Evolutionary conservation across 2,888 invertebrate genomes (phyloP).

Genomic region (Eupithecia pulchellata): DNA sequence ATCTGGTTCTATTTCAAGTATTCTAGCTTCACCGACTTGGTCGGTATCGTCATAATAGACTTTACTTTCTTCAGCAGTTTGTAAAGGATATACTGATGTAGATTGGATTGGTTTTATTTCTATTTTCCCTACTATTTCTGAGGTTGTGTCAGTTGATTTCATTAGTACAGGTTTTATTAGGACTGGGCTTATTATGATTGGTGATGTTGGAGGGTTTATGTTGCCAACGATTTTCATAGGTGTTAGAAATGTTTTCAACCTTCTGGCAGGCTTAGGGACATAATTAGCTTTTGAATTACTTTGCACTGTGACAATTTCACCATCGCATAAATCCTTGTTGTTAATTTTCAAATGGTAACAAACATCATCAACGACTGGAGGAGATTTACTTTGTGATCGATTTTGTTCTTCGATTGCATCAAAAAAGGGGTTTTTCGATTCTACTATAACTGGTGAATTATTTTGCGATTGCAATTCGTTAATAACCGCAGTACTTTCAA

Average conservation of each 20-base stretch:
- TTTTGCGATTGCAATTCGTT: constrained; percentile 20
- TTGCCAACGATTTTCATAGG: constrained; percentile 66
- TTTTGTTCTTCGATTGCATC: constrained; percentile 36
- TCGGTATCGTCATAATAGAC: constrained; percentile 76
- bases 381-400: constrained; percentile 34
- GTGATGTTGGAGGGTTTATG: constrained; percentile 54
- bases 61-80: constrained; percentile 48
- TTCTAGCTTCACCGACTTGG: constrained; percentile 59
- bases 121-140: constrained; percentile 38
- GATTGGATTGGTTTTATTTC: constrained; percentile 42
- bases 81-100: constrained; percentile 34
- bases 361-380: constrained; percentile 62
- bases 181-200: constrained; percentile 73
- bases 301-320: constrained; percentile 45
- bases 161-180: constrained; percentile 59
- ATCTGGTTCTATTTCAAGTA: constrained; percentile 43
- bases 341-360: constrained; percentile 79
- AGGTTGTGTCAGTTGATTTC: constrained; percentile 16
- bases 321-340: constrained; percentile 62
- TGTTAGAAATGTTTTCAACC: constrained; percentile 62
- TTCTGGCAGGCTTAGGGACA: constrained; percentile 49
- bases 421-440: constrained; percentile 47
- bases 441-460: constrained; percentile 21
- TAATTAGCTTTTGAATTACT: constrained; percentile 47
- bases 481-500: constrained; percentile 11